Base-by-base conservation (phyloP, 2,113 vertebrate species). In the Plecotus auritus region DNA sequence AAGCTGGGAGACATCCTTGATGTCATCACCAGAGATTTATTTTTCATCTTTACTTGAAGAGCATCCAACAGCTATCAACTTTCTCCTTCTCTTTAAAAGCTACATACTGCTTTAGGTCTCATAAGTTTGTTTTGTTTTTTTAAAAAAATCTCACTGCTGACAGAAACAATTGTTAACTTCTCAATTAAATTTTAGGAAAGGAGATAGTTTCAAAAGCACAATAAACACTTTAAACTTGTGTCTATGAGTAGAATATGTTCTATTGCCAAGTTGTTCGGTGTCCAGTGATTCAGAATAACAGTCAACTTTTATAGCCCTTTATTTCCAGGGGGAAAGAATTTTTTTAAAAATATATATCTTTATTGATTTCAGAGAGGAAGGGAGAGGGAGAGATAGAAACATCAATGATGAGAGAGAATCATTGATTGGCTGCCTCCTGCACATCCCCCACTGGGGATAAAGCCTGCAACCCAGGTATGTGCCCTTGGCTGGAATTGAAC, bases 151-250 rank as follows among this genome's bases (percentile, higher is more conserved):
- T 97, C 32, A 16, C 85, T 18, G 78, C 80, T 70, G 88, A 95
- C 90, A 97, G 94, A 90, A 94, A 84, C 82, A 76, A 93, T 78
- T 78, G 81, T 90, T 91, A 96, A 88, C 67, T 92, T 96, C 78
- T 74, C 82, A 92, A 17, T 89, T 95, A 73, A 96, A 87, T 61
- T 66, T 49, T 93, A 85, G 85, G 67, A n/a, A 97, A 94, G 82
- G 73, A 92, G 93, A 74, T 73, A 2, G 30, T 80, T 95, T 88
- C 66, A 47, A 83, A 95, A 88, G 49, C n/a, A 91, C 49, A 61
- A 74, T 85, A 67, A 90, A 93, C 67, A 93, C 73, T 78, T 90
- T 49, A 42, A 64, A 74, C 67, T 56, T 72, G 37, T 86, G 69
- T 85, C 67, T 64, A 12, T 72, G 61, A 67, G 88, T 28, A 93